A percentile compares a stretch with the other conserved stretches of the same genome.
Conservation (phyloP, 2,797 vertebrate genomes). For the Kryptolebias ocellatus region DNA sequence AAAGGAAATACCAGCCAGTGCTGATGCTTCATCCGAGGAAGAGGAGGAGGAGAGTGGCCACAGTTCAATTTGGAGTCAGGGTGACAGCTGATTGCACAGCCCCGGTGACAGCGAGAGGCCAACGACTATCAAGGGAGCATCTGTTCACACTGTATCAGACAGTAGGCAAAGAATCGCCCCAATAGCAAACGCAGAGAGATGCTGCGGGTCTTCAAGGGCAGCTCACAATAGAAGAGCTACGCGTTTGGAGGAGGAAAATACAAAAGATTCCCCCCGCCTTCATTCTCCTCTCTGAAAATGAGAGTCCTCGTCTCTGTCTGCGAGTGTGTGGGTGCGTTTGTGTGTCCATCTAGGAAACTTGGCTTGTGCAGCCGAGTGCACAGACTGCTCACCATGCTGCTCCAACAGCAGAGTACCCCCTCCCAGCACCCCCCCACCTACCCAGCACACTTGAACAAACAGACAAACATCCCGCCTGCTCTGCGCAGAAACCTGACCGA, state of each 20-base stretch:
- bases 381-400: conserved; percentile 77
- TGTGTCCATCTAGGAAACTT: conserved; percentile 77
- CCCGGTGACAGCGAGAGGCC: conserved; percentile 87
- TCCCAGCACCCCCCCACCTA: conserved; percentile 15
- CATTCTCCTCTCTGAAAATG: conserved; percentile 69
- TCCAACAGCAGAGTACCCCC: conserved; percentile 64
- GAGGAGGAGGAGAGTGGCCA: conserved; percentile 49
- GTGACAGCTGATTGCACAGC: conserved; percentile 91
- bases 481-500: conserved; percentile 59
- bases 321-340: conserved; percentile 71
- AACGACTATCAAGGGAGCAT: conserved; percentile 87
- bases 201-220: conserved; percentile 71
- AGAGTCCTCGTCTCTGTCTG: conserved; percentile 70
- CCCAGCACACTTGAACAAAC: conserved; percentile 38
- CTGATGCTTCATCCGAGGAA: conserved; percentile 87
- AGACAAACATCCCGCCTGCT: conserved; percentile 49
- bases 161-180: conserved; percentile 51
- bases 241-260: conserved; percentile 72
- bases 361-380: conserved; percentile 67
- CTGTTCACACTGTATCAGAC: conserved; percentile 79
- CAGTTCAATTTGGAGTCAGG: conserved; percentile 86
- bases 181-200: conserved; percentile 48
- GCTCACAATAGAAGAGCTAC: conserved; percentile 73
- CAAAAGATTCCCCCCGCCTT: conserved; percentile 72
- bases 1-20: conserved; percentile 54